Evolutionary conservation across 2,888 invertebrate species (phyloP).

Genomic region (Agrotis puta): DNA sequence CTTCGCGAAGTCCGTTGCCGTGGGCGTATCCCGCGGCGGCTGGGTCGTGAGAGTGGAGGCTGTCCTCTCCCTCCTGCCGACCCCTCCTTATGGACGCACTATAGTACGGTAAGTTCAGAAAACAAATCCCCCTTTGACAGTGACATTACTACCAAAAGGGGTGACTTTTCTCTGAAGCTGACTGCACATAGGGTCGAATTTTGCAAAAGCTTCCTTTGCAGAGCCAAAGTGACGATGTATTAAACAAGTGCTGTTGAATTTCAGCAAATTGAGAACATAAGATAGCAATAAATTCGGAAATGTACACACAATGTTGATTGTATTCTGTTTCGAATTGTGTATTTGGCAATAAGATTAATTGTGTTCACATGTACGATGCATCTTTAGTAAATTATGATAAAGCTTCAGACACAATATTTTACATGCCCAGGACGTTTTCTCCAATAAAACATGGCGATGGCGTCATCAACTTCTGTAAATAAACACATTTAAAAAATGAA

Average conservation of each 20-base stretch:
- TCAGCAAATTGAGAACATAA: conserved; percentile 39
- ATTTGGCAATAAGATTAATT: conserved; percentile 83
- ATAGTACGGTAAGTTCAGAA: too few species aligned
- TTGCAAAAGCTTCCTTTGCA: too few species aligned
- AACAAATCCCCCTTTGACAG: too few species aligned
- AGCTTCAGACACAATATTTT: conserved; percentile 75
- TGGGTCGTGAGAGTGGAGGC: too few species aligned
- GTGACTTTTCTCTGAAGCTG: too few species aligned
- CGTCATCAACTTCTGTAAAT: conserved; percentile 68
- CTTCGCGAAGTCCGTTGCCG: too few species aligned
- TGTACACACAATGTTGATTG: conserved; percentile 70
- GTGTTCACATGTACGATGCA: conserved; percentile 72
- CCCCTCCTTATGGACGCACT: too few species aligned
- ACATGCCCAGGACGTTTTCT: conserved; percentile 67
- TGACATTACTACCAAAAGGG: too few species aligned
- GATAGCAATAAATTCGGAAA: conserved; percentile 72
- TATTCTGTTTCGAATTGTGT: conserved; percentile 66
- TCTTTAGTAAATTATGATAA: conserved; percentile 78
- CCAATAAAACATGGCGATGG: conserved; percentile 70
- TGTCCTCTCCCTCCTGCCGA: too few species aligned
- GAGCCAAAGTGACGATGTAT: conserved; percentile 19
- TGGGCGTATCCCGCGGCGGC: too few species aligned
- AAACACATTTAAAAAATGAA: conserved; percentile 75
- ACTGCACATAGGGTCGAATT: too few species aligned
- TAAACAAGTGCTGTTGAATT: conserved; percentile 24